These are phyloP conservation scores for Danio albolineatus DNA, from an alignment of 2,797 vertebrate genomes.

Conservation along the genomic window DNA sequence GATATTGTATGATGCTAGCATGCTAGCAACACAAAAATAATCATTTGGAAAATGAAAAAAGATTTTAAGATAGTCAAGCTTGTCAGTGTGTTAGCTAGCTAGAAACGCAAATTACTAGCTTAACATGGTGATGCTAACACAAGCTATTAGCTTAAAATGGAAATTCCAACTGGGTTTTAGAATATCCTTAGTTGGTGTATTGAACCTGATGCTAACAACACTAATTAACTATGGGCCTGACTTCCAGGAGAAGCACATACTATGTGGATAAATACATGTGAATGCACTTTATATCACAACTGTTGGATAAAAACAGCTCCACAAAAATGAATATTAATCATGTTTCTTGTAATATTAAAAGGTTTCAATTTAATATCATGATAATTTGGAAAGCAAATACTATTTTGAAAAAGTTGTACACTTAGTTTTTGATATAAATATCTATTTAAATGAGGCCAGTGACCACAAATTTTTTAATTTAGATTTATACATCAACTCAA, in stretches of 20 bases:
- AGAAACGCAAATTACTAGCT: no score
- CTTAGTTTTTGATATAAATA: no score
- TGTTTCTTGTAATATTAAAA: not conserved
- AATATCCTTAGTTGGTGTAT: not conserved
- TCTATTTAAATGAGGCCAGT: no score
- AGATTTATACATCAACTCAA: no score
- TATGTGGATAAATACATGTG: not conserved
- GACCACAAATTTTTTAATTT: no score
- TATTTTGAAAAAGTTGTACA: not conserved
- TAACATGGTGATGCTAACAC: no score
- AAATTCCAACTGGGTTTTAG: not conserved
- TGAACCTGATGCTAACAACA: not conserved
- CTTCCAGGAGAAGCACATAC: not conserved
- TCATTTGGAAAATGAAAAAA: no score
- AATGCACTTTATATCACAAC: not conserved
- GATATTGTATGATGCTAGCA: no score
- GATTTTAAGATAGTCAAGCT: no score
- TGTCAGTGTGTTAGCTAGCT: not conserved
- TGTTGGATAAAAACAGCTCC: not conserved
- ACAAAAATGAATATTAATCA: no score
- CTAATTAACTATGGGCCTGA: conserved; percentile 5
- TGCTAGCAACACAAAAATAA: no score
- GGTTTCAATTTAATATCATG: not conserved
- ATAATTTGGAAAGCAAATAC: not conserved
- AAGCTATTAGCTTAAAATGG: not conserved